Base-by-base conservation (phyloP, 2,888 invertebrate genomes). In the Xylocampa areola region DNA sequence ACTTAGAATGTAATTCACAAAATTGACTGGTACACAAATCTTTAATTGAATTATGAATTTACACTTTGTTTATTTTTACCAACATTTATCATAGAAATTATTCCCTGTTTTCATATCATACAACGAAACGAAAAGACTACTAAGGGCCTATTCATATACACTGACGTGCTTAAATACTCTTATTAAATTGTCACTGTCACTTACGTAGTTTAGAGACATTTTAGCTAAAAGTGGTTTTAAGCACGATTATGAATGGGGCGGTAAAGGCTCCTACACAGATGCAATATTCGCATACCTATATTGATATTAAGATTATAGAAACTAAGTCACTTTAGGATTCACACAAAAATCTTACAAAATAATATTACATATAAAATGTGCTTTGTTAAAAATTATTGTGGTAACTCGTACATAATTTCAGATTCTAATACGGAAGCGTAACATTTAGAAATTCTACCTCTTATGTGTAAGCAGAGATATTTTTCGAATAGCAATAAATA, bases 1-100 rank as follows among this genome's bases (percentile, higher is more conserved):
- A 65, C 63, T 68, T 68, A 65, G 44, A 62, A 68, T 54, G 68
- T 68, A 49, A 16, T 68, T 49, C 40, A 37, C 29, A 36, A 50
- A 66, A 69, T 68, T 66, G 45, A 69, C 61, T 23, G 45, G 48
- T 53, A 39, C 35, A 21, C 30, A 13, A 30, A 48, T 50, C 14
- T 45, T 35, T 5, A 39, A 32, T 14, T 4, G 7, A 14, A n/a
- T 16, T 33, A 25, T 33, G 1, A n/a, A 13, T 63, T 13, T 66
- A 50, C 11, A 63, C 33, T n/a, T 44, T 55, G 43, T 39, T 40
- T 39, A 39, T 40, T 40, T 40, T 29, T 40, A 14, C n/a, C 33
- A 21, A 27, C 27, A 37, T 19, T 40, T 29, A 40, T 4, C 53
- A 45, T 39, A 44, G 17, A 57, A 52, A 59, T 36, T 57, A 57